Base-by-base conservation (phyloP, 30 jellyfish, hydroid and myxozoan species). In the Turritopsis dohrnii region DNA sequence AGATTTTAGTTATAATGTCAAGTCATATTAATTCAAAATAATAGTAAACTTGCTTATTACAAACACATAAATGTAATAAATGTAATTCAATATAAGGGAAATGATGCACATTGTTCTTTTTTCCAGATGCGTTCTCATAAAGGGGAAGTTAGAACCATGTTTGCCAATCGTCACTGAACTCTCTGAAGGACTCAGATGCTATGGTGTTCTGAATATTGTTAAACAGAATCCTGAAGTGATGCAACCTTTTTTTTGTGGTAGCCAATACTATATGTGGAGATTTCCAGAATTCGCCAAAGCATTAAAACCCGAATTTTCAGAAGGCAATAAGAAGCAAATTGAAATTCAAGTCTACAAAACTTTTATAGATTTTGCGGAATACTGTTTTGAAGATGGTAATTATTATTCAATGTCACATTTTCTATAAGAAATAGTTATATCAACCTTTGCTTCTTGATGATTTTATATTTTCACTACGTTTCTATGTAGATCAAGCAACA, bases 281-380 rank as follows among this genome's bases (percentile, higher is more conserved):
- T 1, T 69, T 1, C 17, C 28, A 27, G 8, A 69, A 0, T 60
- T 60, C 21, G 73, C 0, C 0, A 0, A 0, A 0, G 0, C 0
- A 21, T 0, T 60, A 0, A 0, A 0, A 0, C 73, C 73, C 0
- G 21, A 60, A 0, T 0, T 60, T 60, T 18, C 22, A 18, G 0
- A 60, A 0, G 0, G n/a, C n/a, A 54, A 66, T 26, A 66, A 17
- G 17, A 21, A 66, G 27, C 29, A 26, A 66, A 17, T 66, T 26
- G 76, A 66, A 66, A 26, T 66, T 26, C 27, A 21, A 21, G 29
- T 26, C 27, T 66, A 66, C 29, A 66, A 66, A 66, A 17, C 76
- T 26, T 66, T 66, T 66, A 21, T 66, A 66, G 76, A 66, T 66
- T 66, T 66, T 66, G 76, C 29, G 17, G 76, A 66, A 66, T 66